Evolutionary conservation across 1,140 invertebrate species (phyloP).

Genomic region (Camponotus floridanus): DNA sequence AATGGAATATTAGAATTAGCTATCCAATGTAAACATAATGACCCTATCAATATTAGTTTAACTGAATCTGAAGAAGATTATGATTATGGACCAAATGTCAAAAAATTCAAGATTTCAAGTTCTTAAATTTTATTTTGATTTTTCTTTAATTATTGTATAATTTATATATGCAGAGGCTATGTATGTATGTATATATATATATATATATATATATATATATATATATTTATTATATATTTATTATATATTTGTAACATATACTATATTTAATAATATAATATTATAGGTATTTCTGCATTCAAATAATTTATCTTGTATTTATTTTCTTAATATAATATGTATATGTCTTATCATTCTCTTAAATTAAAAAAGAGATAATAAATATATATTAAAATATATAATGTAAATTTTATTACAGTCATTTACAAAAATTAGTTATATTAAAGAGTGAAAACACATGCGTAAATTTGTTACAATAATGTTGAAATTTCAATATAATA

Average conservation of each 20-base stretch:
- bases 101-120: not conserved
- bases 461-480: no score
- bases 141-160: not conserved
- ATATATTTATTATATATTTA: not conserved
- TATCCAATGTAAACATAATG: not conserved
- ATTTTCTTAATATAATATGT: not conserved
- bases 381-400: no score
- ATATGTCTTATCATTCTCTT: not conserved
- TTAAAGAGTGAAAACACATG: no score
- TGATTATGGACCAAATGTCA: not conserved
- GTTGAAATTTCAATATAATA: no score
- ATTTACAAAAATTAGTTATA: no score
- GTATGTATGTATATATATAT: not conserved
- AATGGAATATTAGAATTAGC: not conserved
- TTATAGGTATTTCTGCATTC: no score
- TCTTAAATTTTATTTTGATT: not conserved
- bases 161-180: not conserved
- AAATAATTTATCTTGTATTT: not conserved
- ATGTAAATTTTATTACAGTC: no score
- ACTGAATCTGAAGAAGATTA: not conserved
- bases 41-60: not conserved
- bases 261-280: constrained; percentile 8
- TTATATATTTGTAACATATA: not conserved
- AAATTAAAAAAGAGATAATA: no score
- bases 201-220: not conserved